Base-by-base conservation (phyloP, 2,888 invertebrate genomes). In the Trachelus troglodyta region DNA sequence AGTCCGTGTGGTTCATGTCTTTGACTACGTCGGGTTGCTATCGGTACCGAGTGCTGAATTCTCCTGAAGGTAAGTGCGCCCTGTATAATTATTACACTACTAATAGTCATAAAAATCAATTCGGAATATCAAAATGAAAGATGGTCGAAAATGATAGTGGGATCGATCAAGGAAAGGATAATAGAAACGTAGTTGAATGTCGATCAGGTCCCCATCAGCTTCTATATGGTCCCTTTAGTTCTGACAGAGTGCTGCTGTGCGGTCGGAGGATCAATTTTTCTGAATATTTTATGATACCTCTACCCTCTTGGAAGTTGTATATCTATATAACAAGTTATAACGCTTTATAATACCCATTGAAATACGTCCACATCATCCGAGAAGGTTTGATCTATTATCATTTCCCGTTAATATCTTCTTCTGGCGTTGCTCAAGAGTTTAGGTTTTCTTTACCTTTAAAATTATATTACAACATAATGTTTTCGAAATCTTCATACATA, bases 251-350 rank as follows among this genome's bases (percentile, higher is more conserved):
- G 56, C 56, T 56, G 56, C 56, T 56, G 56, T 71, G 31, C 12
- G 71, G 71, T 34, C 31, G 71, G 33, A 76, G 79, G 81, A 84
- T 89, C 89, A 89, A 89, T 89, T 89, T 80, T 82, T 76, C 74
- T 89, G 89, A 89, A 89, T 89, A 89, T 89, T 89, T 89, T 81
- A 89, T 87, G 76, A 81, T 79, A 80, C 84, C 85, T 83, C 83
- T 85, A 80, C 82, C 83, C 84, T 83, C 83, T 80, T 23, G 56
- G 23, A 23, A 56, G 9, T 23, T 23, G 9, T 56, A 56, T 56
- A 56, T 23, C 56, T 56, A 56, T 56, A 56, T 9, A 56, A 56
- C 23, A 23, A 1, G 56, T 56, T 56, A 56, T 23, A 56, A 56
- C 23, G 9, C 1, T 56, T 9, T 79, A 76, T 83, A 78, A 83